Percentiles rank a stretch among this genome's conserved stretches.
Conservation (phyloP, 2,113 vertebrate genomes). For the Sinosuthora webbiana region DNA sequence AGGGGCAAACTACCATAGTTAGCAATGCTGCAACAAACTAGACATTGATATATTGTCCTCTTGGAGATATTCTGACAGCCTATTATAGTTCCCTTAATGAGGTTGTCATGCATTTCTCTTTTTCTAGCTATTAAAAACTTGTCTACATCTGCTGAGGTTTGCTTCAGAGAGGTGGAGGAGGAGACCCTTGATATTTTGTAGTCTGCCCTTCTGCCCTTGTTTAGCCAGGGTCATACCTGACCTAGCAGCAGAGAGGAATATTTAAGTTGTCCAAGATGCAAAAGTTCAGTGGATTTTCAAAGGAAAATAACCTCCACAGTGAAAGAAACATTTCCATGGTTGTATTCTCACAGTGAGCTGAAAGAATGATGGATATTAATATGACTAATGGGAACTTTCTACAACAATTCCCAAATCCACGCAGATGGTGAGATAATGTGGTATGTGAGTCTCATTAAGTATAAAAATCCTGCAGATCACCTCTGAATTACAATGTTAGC, state of each 20-base stretch:
- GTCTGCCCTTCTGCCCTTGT: background rate
- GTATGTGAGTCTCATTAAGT: conserved; percentile 54
- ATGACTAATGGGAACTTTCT: conserved; percentile 42
- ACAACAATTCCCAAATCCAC: background rate
- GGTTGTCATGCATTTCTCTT: conserved; percentile 79
- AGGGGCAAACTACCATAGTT: conserved; percentile 54
- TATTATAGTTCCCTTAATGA: conserved; percentile 76
- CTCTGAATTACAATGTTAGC: conserved; percentile 36
- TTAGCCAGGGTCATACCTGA: background rate
- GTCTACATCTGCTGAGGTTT: conserved; percentile 78
- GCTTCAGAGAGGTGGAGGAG: conserved; percentile 19
- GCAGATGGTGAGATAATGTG: conserved; percentile 48
- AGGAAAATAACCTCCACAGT: background rate
- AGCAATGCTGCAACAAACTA: conserved; percentile 68
- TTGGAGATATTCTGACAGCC: conserved; percentile 67
- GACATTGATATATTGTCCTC: conserved; percentile 76
- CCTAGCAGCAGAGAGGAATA: background rate
- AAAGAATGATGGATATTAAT: conserved; percentile 53
- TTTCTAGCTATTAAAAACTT: conserved; percentile 77
- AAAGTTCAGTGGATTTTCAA: conserved; percentile 17
- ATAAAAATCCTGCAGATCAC: conserved; percentile 32
- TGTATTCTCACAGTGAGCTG: conserved; percentile 10
- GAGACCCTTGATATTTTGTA: conserved; percentile 2
- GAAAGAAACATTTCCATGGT: conserved; percentile 29
- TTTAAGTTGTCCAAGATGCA: background rate